These are phyloP conservation scores for Semnornis frantzii DNA, from an alignment of 2,113 vertebrate species.

Conservation along the genomic window DNA sequence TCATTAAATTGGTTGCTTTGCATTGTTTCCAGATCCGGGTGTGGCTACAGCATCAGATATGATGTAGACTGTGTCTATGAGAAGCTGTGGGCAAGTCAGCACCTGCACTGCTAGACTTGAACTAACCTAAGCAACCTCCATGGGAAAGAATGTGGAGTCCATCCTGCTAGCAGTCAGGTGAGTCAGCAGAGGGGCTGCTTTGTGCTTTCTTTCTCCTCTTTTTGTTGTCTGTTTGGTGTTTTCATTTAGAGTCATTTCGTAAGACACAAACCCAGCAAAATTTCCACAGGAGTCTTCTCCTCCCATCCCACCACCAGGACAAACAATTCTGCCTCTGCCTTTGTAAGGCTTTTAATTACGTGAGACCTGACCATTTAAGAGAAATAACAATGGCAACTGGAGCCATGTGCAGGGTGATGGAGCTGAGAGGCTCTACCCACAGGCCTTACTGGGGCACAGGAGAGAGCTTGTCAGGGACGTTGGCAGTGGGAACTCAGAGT, in stretches of 20 bases:
- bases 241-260: not conserved
- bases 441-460: not conserved
- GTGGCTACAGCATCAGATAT: conserved; percentile 19
- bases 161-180: not conserved
- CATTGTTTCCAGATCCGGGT: conserved; percentile 13
- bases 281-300: not conserved
- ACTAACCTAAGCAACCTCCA: not conserved
- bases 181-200: not conserved
- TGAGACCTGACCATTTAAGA: not conserved
- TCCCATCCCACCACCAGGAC: not conserved
- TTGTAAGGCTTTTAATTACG: not conserved
- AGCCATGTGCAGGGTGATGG: not conserved
- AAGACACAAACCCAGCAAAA: not conserved
- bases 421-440: not conserved
- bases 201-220: not conserved
- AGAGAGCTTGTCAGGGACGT: not conserved
- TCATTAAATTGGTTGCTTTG: not conserved
- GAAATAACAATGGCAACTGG: not conserved
- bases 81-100: not conserved
- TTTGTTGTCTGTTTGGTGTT: not conserved
- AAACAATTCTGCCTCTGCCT: not conserved
- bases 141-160: not conserved
- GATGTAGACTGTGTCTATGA: not conserved
- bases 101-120: conserved; percentile 32
- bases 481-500: not conserved